A percentile compares a stretch with the other conserved stretches of the same genome.
Evolutionary conservation across 2,888 invertebrate species (phyloP).

Genomic region (Sesia apiformis): DNA sequence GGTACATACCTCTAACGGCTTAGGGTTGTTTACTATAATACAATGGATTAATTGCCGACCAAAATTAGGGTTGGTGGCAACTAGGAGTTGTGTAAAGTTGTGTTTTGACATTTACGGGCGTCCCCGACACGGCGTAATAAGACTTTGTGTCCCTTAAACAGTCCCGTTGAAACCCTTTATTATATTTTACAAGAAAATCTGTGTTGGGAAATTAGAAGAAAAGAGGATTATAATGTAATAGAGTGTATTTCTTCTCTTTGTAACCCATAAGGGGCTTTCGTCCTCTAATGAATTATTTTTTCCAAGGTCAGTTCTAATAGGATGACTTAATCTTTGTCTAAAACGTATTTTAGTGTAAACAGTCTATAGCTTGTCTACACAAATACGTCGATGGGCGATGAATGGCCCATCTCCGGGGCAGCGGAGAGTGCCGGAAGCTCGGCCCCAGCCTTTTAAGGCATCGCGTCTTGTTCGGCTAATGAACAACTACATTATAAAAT

Average conservation of each 20-base stretch:
- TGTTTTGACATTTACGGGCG: constrained; percentile 32
- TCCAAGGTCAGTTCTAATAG: too few relatives aligned
- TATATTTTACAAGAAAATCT: not conserved
- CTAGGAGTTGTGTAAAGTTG: constrained; percentile 28
- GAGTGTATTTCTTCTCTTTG: too few relatives aligned
- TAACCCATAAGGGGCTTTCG: too few relatives aligned
- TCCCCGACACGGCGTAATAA: constrained; percentile 9
- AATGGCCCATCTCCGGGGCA: constrained; percentile 53
- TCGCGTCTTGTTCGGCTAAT: too few relatives aligned
- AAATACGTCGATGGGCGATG: constrained; percentile 40
- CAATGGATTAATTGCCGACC: constrained; percentile 31
- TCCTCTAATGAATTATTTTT: too few relatives aligned
- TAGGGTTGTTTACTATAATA: constrained; percentile 30
- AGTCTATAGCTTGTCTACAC: not conserved
- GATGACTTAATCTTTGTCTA: too few relatives aligned
- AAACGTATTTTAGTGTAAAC: too few relatives aligned
- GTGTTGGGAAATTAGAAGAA: not conserved
- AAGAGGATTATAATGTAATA: not conserved
- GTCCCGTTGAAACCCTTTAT: not conserved
- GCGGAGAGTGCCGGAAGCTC: constrained; percentile 46
- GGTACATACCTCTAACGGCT: not conserved
- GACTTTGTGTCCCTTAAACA: not conserved
- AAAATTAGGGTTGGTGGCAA: constrained; percentile 30
- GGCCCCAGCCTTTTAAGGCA: constrained; percentile 35
- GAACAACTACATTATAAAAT: too few relatives aligned